Evolutionary conservation across 2,113 vertebrate species (phyloP).

Genomic region (Myotis yumanensis): DNA sequence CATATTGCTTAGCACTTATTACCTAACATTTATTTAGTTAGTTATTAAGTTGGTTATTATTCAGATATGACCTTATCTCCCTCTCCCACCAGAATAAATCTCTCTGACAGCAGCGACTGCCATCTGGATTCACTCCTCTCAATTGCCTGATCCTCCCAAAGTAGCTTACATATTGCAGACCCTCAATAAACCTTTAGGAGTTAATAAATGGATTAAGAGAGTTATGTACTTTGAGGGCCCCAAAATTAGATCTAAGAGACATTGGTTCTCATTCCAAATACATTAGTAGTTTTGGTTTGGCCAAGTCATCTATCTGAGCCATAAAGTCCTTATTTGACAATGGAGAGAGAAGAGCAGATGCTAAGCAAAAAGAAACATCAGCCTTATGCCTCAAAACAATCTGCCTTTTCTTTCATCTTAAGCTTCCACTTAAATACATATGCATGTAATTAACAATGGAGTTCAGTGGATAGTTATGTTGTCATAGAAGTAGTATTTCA

Average conservation of each 20-base stretch:
- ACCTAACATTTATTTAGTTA: not conserved
- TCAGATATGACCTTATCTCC: not conserved
- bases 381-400: not conserved
- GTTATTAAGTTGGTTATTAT: not conserved
- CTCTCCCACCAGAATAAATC: not conserved
- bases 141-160: not conserved
- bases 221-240: not conserved
- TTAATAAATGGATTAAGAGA: not conserved
- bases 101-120: fast-evolving
- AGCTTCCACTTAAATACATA: not conserved
- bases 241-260: not conserved
- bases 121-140: not conserved
- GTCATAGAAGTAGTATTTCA: not conserved
- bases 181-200: not conserved
- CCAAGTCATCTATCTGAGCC: not conserved
- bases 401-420: not conserved
- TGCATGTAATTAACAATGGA: not conserved
- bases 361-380: not conserved
- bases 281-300: not conserved
- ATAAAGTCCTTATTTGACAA: not conserved
- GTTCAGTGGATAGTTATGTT: not conserved
- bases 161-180: not conserved
- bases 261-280: not conserved
- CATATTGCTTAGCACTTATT: not conserved
- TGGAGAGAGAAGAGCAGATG: not conserved